Evolutionary conservation across 2,888 invertebrate genomes (phyloP), one percentile per base, ranked within the genome.

Genomic region (Thymelicus lineola): DNA sequence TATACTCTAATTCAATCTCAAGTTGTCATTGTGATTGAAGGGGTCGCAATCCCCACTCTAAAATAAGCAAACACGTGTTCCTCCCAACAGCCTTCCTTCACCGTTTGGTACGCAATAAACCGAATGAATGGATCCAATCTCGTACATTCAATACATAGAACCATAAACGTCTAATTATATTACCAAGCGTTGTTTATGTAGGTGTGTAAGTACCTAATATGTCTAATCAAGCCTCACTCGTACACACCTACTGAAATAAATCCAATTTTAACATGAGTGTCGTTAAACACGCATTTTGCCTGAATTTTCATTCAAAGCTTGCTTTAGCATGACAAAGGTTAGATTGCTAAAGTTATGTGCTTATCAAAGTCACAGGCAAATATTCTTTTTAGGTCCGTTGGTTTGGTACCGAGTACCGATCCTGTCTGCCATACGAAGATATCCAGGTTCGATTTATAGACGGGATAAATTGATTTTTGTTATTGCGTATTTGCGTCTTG

Each of bases 21-120:
- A 62, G 36, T 35, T 50, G 48, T 9, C 28, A 48, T 62, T 62
- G 62, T 48, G 15, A 36, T 7, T 28, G 46, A 17, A 57, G 20
- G 48, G 48, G 62, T 36, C 45, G 61, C 28, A 61, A 61, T 20
- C 28, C 55, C 64, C 45, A 64, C 55, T 55, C 55, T 38, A 28
- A 45, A 55, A 48, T 46, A 15, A 12, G n/a, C 15, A 55, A 64
- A 58, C 57, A 46, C 45, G 46, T 46, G 65, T 36, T 17, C 10
- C 55, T 15, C 46, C 57, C 46, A 42, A 58, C 48, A 59, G 55
- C 45, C 60, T 50, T 36, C n/a, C 59, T 59, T 12, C 58, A 17
- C 66, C 60, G 68, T 79, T 80, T 81, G 80, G 80, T 78, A 77
- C 76, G 75, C 78, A 75, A 77, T 77, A 76, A 82, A 80, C 75